Evolutionary conservation across 2,888 invertebrate genomes (phyloP).

Genomic region (Thumatha senex): DNA sequence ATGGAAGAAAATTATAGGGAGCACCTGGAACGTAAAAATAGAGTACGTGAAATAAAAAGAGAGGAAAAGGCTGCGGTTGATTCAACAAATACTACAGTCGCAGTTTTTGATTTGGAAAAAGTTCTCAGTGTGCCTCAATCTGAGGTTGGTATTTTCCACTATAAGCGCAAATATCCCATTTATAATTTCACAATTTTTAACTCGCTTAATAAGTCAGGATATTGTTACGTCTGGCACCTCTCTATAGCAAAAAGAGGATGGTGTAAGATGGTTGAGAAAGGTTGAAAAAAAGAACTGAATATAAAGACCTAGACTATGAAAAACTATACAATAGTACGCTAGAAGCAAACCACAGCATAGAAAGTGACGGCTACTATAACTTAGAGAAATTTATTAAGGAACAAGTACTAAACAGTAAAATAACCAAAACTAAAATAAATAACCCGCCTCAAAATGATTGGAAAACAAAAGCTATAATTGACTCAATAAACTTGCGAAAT

Average conservation of each 20-base stretch:
- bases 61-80: constrained; percentile 21
- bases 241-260: constrained; percentile 27
- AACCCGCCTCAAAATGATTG: constrained; percentile 31
- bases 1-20: constrained; percentile 14
- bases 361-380: not conserved
- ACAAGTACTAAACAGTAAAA: constrained; percentile 10
- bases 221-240: constrained; percentile 30
- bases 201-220: constrained; percentile 3
- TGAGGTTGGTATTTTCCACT: constrained; percentile 17
- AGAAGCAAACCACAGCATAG: not conserved
- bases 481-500: constrained; percentile 26
- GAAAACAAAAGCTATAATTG: constrained; percentile 27
- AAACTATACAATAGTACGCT: constrained; percentile 1
- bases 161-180: constrained; percentile 17
- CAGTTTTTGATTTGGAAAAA: constrained; percentile 14
- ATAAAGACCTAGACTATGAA: constrained; percentile 9
- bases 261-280: too few species aligned
- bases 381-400: constrained; percentile 2
- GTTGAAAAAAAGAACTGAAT: constrained; percentile 4
- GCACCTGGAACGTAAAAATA: constrained; percentile 30
- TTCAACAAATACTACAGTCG: constrained; percentile 15
- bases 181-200: constrained; percentile 10
- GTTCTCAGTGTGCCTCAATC: constrained; percentile 14
- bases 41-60: constrained; percentile 30
- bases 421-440: constrained; percentile 18